These are phyloP conservation scores for Autographa gamma DNA, from an alignment of 2,888 invertebrate species.

Conservation along the genomic window DNA sequence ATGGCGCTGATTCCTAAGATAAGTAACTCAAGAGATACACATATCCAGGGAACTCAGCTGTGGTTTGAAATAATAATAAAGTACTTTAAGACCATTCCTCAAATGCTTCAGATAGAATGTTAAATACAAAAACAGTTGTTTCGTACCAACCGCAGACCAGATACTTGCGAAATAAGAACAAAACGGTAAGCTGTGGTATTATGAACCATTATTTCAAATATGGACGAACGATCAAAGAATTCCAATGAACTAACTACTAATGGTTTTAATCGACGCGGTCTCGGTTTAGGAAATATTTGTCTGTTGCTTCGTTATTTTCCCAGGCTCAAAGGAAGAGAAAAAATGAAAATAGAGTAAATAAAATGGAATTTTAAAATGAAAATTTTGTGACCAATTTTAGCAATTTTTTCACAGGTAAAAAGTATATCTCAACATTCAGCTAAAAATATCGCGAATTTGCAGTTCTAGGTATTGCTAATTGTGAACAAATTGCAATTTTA, in stretches of 20 bases:
- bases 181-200: conserved; percentile 32
- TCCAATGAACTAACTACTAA: conserved; percentile 32
- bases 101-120: conserved; percentile 13
- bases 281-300: conserved; percentile 13
- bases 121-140: conserved; percentile 22
- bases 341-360: too few relatives aligned
- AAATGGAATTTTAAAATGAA: too few relatives aligned
- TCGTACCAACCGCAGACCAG: conserved; percentile 15
- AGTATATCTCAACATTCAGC: too few relatives aligned
- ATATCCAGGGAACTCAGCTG: neutral
- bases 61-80: neutral
- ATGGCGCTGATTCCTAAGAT: conserved; percentile 1
- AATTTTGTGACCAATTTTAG: neutral
- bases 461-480: too few relatives aligned
- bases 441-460: too few relatives aligned
- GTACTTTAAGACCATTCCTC: conserved; percentile 1
- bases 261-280: conserved; percentile 27
- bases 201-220: conserved; percentile 34
- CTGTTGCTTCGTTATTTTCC: neutral
- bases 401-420: neutral
- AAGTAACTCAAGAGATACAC: neutral
- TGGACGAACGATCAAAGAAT: conserved; percentile 36
- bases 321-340: neutral
- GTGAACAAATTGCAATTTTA: too few relatives aligned
- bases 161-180: conserved; percentile 35